Base-by-base conservation (phyloP, 2,888 invertebrate genomes). In the Drosophila helvetica region DNA sequence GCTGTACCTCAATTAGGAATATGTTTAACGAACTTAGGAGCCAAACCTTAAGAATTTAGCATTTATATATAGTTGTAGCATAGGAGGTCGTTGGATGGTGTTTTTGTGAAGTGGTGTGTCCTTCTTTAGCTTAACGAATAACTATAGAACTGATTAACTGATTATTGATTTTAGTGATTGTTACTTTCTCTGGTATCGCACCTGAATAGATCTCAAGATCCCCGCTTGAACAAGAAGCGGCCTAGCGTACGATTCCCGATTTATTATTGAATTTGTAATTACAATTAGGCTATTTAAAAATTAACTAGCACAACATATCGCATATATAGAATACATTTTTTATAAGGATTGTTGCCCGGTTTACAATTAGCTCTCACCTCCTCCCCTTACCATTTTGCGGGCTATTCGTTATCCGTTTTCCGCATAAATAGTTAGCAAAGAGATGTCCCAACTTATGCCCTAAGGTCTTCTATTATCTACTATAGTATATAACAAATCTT, bases 41-140 rank as follows among this genome's bases (percentile, higher is more conserved):
- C 80, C 80, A 78, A 86, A 80, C 74, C 83, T 74, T 74, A 77
- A 74, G 64, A 56, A 27, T 67, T 53, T 50, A 59, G 22, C 50
- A 47, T 68, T 38, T 61, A 42, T 52, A 17, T 64, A 33, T 56
- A 15, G 46, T 30, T 45, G 1, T 6, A 38, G 33, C 38, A 5
- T 38, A 6, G 15, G 38, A 38, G 38, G 15, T 38, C 38, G 38
- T 38, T 38, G 38, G 38, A 38, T 38, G 38, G 27, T 56, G n/a
- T 68, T 18, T 58, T 15, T 70, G 48, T 46, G 30, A 43, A 19
- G 68, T 38, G 56, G 22, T 67, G 38, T 38, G 15, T 38, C n/a
- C 6, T 15, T 38, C 1, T 38, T n/a, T 15, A 38, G n/a, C 38
- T 38, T 38, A 38, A 38, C 38, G 15, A 38, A n/a, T n/a, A 38